Evolutionary conservation across 2,888 invertebrate genomes (phyloP), one percentile per base, ranked within the genome.

Genomic region (Craniophora ligustri): DNA sequence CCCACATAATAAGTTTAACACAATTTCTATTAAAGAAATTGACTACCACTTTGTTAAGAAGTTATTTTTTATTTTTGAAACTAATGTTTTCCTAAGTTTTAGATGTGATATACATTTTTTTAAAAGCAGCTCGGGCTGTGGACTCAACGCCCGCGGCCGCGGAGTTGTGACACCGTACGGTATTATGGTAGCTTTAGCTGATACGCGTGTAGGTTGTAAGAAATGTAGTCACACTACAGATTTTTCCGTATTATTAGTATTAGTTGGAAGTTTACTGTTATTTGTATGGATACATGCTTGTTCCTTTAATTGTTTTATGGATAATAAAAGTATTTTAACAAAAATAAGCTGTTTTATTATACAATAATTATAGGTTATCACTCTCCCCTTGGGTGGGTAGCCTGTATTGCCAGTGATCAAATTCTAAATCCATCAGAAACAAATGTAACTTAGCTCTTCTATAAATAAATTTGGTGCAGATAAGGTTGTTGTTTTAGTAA

Each of bases 281-380:
- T 72, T 58, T 62, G 50, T 80, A 71, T 74, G 78, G 56, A 78
- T 77, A 81, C 72, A 75, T 75, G 81, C 81, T 82, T 81, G 79
- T 86, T 86, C 59, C 70, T 76, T 72, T 74, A 48, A 50, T 85
- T 84, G 80, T 85, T 86, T 84, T 78, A 75, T 71, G 50, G 10
- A 55, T 75, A 67, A 77, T 87, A 83, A 85, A 86, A 79, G 38
- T 78, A 79, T 85, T 72, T 74, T 68, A 53, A 67, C 56, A 59
- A 59, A 42, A 6, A 18, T 48, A 18, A 5, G 15, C 5, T 19
- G 30, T 39, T 19, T 13, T 30, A 38, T 19, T 19, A 35, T 16
- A n/a, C n/a, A n/a, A n/a, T n/a, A n/a, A n/a, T n/a, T n/a, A n/a
- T n/a, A n/a, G n/a, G n/a, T n/a, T n/a, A n/a, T n/a, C n/a, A n/a